phyloP scores from a whole-genome alignment of 2,888 invertebrate genomes.

The Archips crataeganus region DNA sequence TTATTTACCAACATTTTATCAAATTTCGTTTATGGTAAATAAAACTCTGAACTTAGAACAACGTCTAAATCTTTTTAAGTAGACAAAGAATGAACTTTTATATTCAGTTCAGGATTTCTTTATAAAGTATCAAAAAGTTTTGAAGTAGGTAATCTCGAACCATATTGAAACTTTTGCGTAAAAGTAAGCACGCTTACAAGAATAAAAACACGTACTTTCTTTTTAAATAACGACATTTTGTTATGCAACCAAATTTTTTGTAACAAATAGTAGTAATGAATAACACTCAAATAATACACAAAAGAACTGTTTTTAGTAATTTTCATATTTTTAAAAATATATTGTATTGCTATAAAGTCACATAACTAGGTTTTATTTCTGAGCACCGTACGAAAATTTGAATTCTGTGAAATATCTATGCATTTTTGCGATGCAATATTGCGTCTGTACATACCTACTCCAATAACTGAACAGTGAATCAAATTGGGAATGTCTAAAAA shows the following conservation, averaged over 20 bases:
- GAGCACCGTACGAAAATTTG: not conserved
- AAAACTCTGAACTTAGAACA: conserved; percentile 11
- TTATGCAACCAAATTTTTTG: not conserved
- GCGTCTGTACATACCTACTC: not conserved
- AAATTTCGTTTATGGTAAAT: conserved; percentile 12
- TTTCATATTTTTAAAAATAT: too few relatives aligned
- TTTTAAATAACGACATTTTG: not conserved
- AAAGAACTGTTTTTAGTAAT: too few relatives aligned
- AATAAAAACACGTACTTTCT: conserved; percentile 14
- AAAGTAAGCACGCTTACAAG: conserved; percentile 23
- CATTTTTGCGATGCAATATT: too few relatives aligned
- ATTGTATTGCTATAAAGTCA: too few relatives aligned
- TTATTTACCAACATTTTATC: not conserved
- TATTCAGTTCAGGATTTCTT: conserved; percentile 32
- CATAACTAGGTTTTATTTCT: too few relatives aligned
- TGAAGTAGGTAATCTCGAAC: conserved; percentile 29
- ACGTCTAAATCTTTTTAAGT: conserved; percentile 18
- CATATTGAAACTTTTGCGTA: conserved; percentile 23
- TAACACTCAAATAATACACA: too few relatives aligned
- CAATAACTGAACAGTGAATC: conserved; percentile 4
- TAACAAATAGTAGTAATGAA: too few relatives aligned
- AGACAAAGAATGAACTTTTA: conserved; percentile 27
- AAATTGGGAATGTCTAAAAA: too few relatives aligned
- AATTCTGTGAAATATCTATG: not conserved
- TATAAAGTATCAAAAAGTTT: conserved; percentile 36